A percentile compares a stretch with the other conserved stretches of the same genome.
Evolutionary conservation across 2,888 invertebrate genomes (phyloP).

Genomic region (Seira ritae): DNA sequence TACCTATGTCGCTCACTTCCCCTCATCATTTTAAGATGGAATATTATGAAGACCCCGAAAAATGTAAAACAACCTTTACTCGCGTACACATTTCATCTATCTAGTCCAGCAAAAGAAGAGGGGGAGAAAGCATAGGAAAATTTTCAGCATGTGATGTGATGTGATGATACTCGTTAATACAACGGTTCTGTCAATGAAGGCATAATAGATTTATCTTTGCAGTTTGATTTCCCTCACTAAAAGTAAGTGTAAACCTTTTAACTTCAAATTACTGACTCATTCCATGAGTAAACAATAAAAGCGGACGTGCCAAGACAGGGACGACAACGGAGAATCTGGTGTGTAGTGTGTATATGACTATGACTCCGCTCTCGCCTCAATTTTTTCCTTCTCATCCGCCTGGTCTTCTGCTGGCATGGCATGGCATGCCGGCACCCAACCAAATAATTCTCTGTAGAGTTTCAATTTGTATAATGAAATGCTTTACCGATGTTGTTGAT

Average conservation of each 20-base stretch:
- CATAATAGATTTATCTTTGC: slow-evolving; percentile 57
- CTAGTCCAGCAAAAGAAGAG: slow-evolving; percentile 15
- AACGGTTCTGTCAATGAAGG: slow-evolving; percentile 38
- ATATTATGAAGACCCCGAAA: slow-evolving; percentile 10
- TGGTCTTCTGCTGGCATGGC: too few relatives aligned
- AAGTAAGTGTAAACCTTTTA: slow-evolving; percentile 58
- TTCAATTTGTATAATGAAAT: slow-evolving; percentile 55
- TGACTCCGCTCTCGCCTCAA: slow-evolving; percentile 19
- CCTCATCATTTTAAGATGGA: too few relatives aligned
- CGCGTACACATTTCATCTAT: too few relatives aligned
- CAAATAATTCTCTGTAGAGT: slow-evolving; percentile 18
- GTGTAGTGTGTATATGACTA: slow-evolving; percentile 29
- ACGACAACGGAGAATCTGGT: slow-evolving; percentile 17
- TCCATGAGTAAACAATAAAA: slow-evolving; percentile 48
- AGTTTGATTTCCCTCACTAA: slow-evolving; percentile 45
- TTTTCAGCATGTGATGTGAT: slow-evolving; percentile 20
- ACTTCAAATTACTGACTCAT: slow-evolving; percentile 64
- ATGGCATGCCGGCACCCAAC: neutral
- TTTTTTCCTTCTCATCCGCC: neutral
- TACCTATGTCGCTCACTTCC: too few relatives aligned
- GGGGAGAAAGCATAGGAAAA: slow-evolving; percentile 18
- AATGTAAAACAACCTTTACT: slow-evolving; percentile 1
- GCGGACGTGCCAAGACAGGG: slow-evolving; percentile 33
- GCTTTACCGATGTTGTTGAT: neutral
- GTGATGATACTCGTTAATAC: slow-evolving; percentile 30